Base-by-base conservation (phyloP, 2,888 invertebrate species). In the Agonopterix alstromeriana region DNA sequence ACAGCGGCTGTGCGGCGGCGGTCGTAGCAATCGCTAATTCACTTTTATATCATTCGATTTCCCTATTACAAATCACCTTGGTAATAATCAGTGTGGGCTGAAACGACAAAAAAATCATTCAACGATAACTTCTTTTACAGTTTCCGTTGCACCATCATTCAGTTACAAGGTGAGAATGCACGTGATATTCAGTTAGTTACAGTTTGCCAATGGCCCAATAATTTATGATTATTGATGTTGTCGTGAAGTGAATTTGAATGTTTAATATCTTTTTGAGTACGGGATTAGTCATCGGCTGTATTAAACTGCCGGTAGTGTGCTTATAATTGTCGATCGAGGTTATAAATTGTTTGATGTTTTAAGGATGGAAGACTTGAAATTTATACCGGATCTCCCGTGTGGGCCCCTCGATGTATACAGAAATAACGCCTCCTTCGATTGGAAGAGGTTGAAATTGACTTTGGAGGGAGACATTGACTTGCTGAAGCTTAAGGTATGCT, bases 401-500 rank as follows among this genome's bases (percentile, higher is more conserved):
- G 95, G 96, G 51, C 96, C 97, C 7, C 82, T 98, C 57, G 95
- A 95, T 70, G 79, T 67, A 0, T 97, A 95, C 75, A 92, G 98
- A 58, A 93, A 92, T 58, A 91, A 90, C 56, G 94, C 96, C 1
- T 92, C 93, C 10, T 97, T 98, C 67, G 92, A 96, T 72, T 97
- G 97, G 96, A 97, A 96, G 78, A 90, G 91, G 54, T 90, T 98
- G 77, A 94, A 94, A 70, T 70, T 95, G 42, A 91, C 95, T 48
- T 86, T 97, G 52, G 96, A 97, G 73, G 95, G 94, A 56, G 93
- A 94, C 65, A 74, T 88, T 48, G 93, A 94, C 46, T 84, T 91
- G 53, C 77, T 97, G 36, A 90, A 91, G 71, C 91, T 94, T 52
- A 96, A 97, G 92, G 98, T 97, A 77, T 81, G 73, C 59, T 50